phyloP scores from a whole-genome alignment of 2,888 invertebrate genomes.

The Hermodice carunculata region DNA sequence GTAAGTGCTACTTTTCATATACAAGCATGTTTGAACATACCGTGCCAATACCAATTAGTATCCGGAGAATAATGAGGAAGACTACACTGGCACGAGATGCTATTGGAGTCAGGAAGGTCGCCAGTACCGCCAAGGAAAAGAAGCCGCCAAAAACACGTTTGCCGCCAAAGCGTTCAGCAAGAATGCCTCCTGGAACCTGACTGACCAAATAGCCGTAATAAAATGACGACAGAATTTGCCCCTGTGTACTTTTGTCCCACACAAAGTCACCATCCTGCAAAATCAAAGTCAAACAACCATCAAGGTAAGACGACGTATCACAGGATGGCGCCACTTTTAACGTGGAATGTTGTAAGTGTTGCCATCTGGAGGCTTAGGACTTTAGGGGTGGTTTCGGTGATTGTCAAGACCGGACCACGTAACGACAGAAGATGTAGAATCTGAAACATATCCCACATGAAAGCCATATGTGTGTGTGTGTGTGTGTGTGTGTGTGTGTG shows the following conservation, averaged over 20 bases:
- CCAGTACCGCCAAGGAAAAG: slow-evolving; percentile 39
- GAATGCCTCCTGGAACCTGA: slow-evolving; percentile 62
- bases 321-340: no score
- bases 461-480: no score
- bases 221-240: slow-evolving; percentile 73
- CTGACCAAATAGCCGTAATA: slow-evolving; percentile 72
- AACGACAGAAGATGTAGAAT: no score
- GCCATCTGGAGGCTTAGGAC: no score
- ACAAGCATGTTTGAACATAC: slow-evolving; percentile 44
- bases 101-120: slow-evolving; percentile 49
- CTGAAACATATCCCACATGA: no score
- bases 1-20: no score
- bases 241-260: slow-evolving; percentile 73
- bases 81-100: slow-evolving; percentile 43
- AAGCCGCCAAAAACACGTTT: slow-evolving; percentile 60
- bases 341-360: no score
- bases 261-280: slow-evolving; percentile 69
- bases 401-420: no score
- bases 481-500: no score
- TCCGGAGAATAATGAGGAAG: slow-evolving; percentile 47
- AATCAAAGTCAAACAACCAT: slow-evolving; percentile 3
- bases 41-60: slow-evolving; percentile 48
- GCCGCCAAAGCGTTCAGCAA: slow-evolving; percentile 51
- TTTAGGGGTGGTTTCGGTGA: no score
- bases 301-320: no score